These are phyloP conservation scores for Stegodyphus dumicola DNA, from an alignment of 1,140 invertebrate species.

Conservation along the genomic window DNA sequence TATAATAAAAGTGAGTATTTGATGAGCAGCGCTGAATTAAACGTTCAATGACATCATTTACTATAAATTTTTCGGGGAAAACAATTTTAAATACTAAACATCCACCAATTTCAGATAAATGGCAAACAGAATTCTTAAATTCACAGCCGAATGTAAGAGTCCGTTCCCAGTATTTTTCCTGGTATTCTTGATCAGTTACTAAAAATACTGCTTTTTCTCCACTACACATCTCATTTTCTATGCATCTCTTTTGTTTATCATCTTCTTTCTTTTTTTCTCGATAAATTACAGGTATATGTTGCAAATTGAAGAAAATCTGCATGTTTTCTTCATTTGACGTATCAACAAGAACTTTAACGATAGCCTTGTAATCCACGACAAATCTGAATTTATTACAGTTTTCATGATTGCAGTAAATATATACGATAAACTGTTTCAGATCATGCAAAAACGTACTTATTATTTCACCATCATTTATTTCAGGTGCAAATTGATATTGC, in stretches of 20 bases:
- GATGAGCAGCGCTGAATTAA: conserved; percentile 37
- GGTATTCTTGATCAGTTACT: conserved; percentile 51
- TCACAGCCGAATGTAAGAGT: conserved; percentile 30
- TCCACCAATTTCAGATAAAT: conserved; percentile 12
- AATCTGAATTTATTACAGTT: conserved; percentile 2
- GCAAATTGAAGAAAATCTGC: conserved; percentile 18
- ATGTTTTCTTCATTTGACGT: conserved; percentile 1
- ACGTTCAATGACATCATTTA: conserved; percentile 37
- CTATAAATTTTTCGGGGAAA: not conserved
- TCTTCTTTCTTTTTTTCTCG: conserved; percentile 25
- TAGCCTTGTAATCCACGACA: conserved; percentile 24
- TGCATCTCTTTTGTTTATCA: not conserved
- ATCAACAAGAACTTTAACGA: conserved; percentile 18
- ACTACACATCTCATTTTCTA: not conserved
- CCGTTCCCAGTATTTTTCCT: conserved; percentile 46
- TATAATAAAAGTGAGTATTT: conserved; percentile 29
- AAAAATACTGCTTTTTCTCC: not conserved
- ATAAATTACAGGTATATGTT: conserved; percentile 27
- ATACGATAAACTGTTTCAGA: conserved; percentile 22
- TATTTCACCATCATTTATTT: conserved; percentile 16
- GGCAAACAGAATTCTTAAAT: conserved; percentile 10
- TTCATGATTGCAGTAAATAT: conserved; percentile 18
- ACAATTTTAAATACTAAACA: conserved; percentile 42
- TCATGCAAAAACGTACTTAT: conserved; percentile 40
- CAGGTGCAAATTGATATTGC: conserved; percentile 37